Base-by-base conservation (phyloP, 2,888 invertebrate species). In the Drosophila trichaetosa region DNA sequence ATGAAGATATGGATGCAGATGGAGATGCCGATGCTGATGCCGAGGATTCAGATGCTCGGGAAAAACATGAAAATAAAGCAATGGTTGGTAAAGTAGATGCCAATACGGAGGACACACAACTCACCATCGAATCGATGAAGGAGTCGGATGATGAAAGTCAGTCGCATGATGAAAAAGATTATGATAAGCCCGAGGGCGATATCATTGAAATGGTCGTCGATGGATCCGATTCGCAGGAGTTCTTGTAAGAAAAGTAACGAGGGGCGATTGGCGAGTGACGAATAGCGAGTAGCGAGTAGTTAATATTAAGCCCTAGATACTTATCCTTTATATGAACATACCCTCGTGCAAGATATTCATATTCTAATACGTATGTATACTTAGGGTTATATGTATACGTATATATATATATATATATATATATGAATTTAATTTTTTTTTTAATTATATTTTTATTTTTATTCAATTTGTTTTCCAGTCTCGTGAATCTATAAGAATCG, bases 121-220 rank as follows among this genome's bases (percentile, higher is more conserved):
- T 90, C n/a, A 85, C 85, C 3, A 85, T 85, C 29, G 85, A 85
- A 46, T 85, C 85, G 13, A 59, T 85, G 53, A 88, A 72, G 38
- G 85, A 83, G 36, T 86, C 87, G 7, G 85, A 90, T 29, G 83
- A 83, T 24, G 83, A 84, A 18, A 77, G 63, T 36, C 83, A 74
- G 51, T 75, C 59, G 53, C 54, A 51, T 0, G 73, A 66, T 18
- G 87, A 74, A 8, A 76, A 74, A 6, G 79, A 80, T 21, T 65
- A 74, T 7, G 70, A 65, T 2, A 68, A 76, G 40, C 56, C 53
- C 36, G 64, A 18, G 40, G 58, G 52, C 40, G 64, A 18, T 6
- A 49, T 48, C 0, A 33, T 62, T 13, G 57, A 70, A 38, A 38
- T 42, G 18, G 16, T 70, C 1, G 58, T 60, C 8, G 73, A 71